Conservation (phyloP, 2,888 invertebrate genomes). For the Drosophila colorata region DNA sequence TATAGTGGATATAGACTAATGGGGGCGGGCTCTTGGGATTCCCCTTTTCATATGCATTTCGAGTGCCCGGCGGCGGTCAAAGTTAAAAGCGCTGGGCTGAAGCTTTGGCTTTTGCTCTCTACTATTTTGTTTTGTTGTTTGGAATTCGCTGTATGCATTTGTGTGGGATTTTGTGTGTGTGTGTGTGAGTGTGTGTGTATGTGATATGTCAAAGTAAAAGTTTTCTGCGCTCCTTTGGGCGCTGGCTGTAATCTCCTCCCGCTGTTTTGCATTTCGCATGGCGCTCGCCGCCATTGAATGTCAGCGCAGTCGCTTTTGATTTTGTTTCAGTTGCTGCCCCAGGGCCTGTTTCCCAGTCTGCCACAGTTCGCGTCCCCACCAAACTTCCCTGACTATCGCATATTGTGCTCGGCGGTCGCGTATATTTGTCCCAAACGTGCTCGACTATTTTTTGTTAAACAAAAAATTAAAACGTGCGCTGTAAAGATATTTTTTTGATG, state of each 20-base stretch:
- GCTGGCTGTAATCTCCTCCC: slow-evolving; percentile 68
- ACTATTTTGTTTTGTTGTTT: slow-evolving; percentile 51
- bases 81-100: slow-evolving; percentile 56
- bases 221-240: slow-evolving; percentile 70
- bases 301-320: slow-evolving; percentile 60
- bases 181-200: slow-evolving; percentile 28
- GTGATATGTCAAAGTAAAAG: slow-evolving; percentile 75
- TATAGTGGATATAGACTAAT: slow-evolving; percentile 22
- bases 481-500: slow-evolving; percentile 51
- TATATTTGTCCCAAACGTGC: slow-evolving; percentile 70
- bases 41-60: slow-evolving; percentile 63
- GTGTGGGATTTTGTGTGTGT: slow-evolving; percentile 17
- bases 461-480: slow-evolving; percentile 65
- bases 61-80: slow-evolving; percentile 75
- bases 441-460: slow-evolving; percentile 51
- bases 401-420: slow-evolving; percentile 42
- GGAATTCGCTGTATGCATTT: slow-evolving; percentile 11
- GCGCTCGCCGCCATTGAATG: slow-evolving; percentile 45
- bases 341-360: slow-evolving; percentile 26
- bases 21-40: slow-evolving; percentile 34
- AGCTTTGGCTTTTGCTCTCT: slow-evolving; percentile 56
- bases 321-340: slow-evolving; percentile 51
- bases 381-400: slow-evolving; percentile 13
- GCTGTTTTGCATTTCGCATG: slow-evolving; percentile 70
- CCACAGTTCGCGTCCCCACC: background rate